These are phyloP conservation scores for Paraplagusia blochii DNA, from an alignment of 2,113 vertebrate species.

Conservation along the genomic window DNA sequence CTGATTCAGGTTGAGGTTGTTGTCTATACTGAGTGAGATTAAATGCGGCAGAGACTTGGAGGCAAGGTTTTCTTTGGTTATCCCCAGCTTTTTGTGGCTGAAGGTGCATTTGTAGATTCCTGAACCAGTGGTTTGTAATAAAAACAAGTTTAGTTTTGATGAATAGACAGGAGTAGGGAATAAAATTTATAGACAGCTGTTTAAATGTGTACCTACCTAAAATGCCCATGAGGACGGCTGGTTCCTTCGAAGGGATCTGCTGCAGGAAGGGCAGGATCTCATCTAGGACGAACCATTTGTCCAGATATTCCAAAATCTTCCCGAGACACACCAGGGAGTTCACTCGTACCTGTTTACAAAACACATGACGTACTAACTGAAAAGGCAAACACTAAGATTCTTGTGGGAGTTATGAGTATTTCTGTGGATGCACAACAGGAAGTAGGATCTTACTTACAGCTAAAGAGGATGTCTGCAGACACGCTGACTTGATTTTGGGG, in stretches of 20 bases:
- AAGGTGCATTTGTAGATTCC: constrained; percentile 99
- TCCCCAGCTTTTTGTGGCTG: constrained; percentile 95
- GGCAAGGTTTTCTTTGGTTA: constrained; percentile 96
- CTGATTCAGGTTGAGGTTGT: constrained; percentile 98
- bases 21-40: constrained; percentile 94
- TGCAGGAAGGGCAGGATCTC: constrained; percentile 97
- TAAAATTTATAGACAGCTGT: too few relatives aligned
- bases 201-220: constrained; percentile 81
- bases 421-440: neutral
- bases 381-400: neutral
- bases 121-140: constrained; percentile 40
- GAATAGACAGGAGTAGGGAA: too few relatives aligned
- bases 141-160: too few relatives aligned
- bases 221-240: constrained; percentile 97
- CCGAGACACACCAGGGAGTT: constrained; percentile 97
- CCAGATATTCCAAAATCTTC: constrained; percentile 96
- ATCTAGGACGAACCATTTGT: constrained; percentile 98
- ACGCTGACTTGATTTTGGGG: constrained; percentile 93
- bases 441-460: constrained; percentile 80
- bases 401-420: neutral
- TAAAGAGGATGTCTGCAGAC: constrained; percentile 95
- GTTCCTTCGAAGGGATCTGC: constrained; percentile 96
- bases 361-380: neutral
- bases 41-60: constrained; percentile 92
- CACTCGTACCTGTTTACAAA: constrained; percentile 84